Conservation (phyloP, 37 sponge, comb jelly and placozoan species). For the Spongilla lacustris region DNA sequence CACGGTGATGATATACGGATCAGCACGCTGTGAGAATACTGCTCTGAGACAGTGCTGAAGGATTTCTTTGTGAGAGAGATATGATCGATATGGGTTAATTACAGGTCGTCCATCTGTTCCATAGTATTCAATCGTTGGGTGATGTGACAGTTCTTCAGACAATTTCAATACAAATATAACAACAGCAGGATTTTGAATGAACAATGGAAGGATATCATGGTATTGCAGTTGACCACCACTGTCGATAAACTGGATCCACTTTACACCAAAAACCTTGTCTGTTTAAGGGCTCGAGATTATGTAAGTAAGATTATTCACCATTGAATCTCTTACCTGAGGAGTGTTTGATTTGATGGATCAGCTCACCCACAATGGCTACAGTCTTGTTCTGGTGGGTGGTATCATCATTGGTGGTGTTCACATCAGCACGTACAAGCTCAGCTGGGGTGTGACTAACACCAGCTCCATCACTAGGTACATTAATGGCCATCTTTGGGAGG, state of each 20-base stretch:
- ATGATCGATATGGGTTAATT: neutral
- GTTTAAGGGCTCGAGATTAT: too few species aligned
- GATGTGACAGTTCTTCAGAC: neutral
- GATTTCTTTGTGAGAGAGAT: neutral
- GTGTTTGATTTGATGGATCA: too few species aligned
- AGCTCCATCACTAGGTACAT: too few species aligned
- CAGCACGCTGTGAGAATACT: neutral
- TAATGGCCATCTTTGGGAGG: too few species aligned
- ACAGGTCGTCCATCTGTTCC: neutral
- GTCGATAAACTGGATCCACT: conserved; percentile 14
- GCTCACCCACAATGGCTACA: too few species aligned
- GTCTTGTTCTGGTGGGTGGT: too few species aligned
- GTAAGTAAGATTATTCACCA: too few species aligned
- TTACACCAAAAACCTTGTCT: neutral
- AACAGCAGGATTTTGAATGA: neutral
- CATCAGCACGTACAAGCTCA: too few species aligned
- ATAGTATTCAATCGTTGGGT: neutral
- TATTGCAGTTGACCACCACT: conserved; percentile 22
- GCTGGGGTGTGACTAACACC: too few species aligned
- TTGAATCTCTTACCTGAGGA: too few species aligned
- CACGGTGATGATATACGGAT: neutral
- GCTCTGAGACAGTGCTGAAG: neutral
- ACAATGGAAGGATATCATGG: conserved; percentile 9
- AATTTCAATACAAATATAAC: conserved; percentile 1
- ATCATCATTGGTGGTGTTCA: too few species aligned